phyloP scores from a whole-genome alignment of 2,113 vertebrate species.

The Vimba vimba region DNA sequence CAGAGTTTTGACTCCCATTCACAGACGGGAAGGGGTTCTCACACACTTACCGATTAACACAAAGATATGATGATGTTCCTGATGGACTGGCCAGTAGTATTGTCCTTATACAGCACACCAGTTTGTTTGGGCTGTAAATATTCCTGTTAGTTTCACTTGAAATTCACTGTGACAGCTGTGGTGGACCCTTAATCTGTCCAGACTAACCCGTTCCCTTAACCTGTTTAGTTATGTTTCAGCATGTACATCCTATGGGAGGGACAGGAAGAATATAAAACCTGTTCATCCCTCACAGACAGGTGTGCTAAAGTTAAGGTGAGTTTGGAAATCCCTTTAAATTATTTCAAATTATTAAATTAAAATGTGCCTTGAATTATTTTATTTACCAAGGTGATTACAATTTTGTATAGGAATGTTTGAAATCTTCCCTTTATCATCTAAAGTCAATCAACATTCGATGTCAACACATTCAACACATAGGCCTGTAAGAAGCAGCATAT shows the following conservation, averaged over 20 bases:
- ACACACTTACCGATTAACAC: conserved; percentile 47
- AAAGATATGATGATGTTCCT: conserved; percentile 29
- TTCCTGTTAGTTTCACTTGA: not conserved
- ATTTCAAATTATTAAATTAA: not conserved
- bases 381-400: too few species aligned
- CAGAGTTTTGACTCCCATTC: conserved; percentile 56
- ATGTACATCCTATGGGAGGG: not conserved
- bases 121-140: not conserved
- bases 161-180: not conserved
- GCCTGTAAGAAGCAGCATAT: too few species aligned
- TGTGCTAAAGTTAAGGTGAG: not conserved
- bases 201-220: not conserved
- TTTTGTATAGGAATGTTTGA: too few species aligned
- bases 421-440: too few species aligned
- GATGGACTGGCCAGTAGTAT: not conserved
- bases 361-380: not conserved
- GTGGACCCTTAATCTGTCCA: not conserved
- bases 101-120: not conserved
- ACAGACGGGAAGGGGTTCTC: conserved; percentile 42
- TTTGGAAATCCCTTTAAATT: not conserved
- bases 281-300: not conserved
- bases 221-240: not conserved
- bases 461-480: too few species aligned
- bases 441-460: too few species aligned
- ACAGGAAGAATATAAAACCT: not conserved